These are phyloP conservation scores for Xanthia togata DNA, from an alignment of 2,888 invertebrate species.

Conservation along the genomic window DNA sequence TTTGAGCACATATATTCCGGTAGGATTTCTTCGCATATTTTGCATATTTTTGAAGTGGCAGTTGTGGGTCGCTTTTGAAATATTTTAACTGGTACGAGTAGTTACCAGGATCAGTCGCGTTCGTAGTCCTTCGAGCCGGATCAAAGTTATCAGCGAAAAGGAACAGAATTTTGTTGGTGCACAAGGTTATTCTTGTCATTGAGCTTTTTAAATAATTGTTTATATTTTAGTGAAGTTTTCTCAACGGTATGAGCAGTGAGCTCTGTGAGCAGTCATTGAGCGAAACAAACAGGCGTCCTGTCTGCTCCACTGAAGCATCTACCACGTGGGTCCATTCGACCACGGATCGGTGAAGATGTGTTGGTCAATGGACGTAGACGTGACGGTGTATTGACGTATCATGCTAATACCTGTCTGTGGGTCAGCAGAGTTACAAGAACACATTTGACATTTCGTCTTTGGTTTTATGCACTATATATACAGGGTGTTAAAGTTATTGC, in stretches of 20 bases:
- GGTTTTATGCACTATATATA: too few relatives aligned
- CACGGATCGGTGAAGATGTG: conserved; percentile 63
- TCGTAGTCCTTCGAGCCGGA: conserved; percentile 3
- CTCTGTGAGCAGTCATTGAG: conserved; percentile 49
- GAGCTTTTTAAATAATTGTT: not conserved
- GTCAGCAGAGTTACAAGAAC: not conserved
- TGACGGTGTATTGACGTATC: conserved; percentile 10
- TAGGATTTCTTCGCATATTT: not conserved
- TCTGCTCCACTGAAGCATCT: conserved; percentile 77
- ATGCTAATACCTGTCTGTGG: not conserved
- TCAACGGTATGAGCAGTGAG: not conserved
- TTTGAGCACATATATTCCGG: not conserved
- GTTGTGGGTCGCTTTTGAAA: too few relatives aligned
- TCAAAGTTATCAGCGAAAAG: not conserved
- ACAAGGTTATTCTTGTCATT: not conserved
- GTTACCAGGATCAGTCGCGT: not conserved
- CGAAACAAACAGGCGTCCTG: conserved; percentile 71
- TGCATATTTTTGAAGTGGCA: not conserved
- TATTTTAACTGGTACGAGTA: too few relatives aligned
- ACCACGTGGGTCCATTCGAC: conserved; percentile 71
- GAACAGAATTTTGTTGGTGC: not conserved
- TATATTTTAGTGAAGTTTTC: not conserved
- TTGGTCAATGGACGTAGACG: conserved; percentile 37
- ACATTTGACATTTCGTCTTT: not conserved
- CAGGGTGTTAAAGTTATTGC: too few relatives aligned